Conservation (phyloP, 1,140 invertebrate genomes). For the Drosophila paulistorum region DNA sequence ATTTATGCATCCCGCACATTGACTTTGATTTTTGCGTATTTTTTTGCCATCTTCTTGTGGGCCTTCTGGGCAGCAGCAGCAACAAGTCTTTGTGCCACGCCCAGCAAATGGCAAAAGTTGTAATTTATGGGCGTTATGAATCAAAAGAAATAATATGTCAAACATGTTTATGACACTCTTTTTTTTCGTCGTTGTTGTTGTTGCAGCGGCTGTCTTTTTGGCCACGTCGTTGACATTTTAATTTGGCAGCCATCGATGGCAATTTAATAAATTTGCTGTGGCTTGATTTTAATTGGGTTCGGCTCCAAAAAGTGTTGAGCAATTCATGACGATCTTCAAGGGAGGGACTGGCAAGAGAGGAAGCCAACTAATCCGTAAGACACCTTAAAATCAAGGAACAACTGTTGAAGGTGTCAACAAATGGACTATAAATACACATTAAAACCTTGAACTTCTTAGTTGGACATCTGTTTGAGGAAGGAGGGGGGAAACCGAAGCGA, state of each 20-base stretch:
- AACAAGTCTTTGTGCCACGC: constrained; percentile 49
- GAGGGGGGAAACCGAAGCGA: background rate
- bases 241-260: constrained; percentile 78
- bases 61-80: constrained; percentile 18
- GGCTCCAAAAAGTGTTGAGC: constrained; percentile 49
- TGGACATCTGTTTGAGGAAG: background rate
- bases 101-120: constrained; percentile 51
- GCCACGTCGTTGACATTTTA: constrained; percentile 71
- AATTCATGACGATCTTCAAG: constrained; percentile 30
- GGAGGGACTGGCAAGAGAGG: constrained; percentile 5
- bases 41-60: constrained; percentile 3
- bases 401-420: constrained; percentile 37
- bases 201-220: constrained; percentile 19
- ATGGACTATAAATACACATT: constrained; percentile 1
- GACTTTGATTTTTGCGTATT: constrained; percentile 59
- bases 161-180: constrained; percentile 76
- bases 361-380: constrained; percentile 33
- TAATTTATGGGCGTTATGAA: constrained; percentile 71
- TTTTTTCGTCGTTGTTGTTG: constrained; percentile 22
- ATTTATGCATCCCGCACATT: constrained; percentile 74
- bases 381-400: constrained; percentile 39
- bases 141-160: constrained; percentile 75
- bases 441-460: constrained; percentile 32
- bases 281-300: constrained; percentile 64
- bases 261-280: constrained; percentile 72